A percentile compares a stretch with the other conserved stretches of the same genome.
phyloP scores from a whole-genome alignment of 2,797 vertebrate genomes.

The Podarcis lilfordi region DNA sequence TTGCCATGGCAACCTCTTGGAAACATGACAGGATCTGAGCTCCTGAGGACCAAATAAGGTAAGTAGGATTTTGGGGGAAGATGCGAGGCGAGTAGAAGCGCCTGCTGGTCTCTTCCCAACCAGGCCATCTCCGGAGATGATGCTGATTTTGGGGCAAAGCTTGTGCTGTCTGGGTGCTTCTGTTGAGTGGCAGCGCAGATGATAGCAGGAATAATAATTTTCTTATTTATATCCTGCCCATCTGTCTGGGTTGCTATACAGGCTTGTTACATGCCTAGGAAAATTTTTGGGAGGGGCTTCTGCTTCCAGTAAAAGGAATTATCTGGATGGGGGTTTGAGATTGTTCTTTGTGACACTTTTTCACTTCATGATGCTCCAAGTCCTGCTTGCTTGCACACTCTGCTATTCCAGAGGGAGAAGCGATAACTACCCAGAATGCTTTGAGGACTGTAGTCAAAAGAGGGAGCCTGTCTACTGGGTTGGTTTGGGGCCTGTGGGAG shows the following conservation, averaged over 20 bases:
- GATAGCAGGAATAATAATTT: too few relatives aligned
- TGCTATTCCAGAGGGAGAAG: not conserved
- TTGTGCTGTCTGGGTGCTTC: not conserved
- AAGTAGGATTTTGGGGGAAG: conserved; percentile 32
- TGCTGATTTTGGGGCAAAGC: not conserved
- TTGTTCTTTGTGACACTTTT: not conserved
- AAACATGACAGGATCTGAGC: conserved; percentile 49
- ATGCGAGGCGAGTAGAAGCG: not conserved
- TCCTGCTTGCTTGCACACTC: not conserved
- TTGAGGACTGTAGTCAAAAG: not conserved
- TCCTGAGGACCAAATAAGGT: conserved; percentile 75
- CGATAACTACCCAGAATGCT: not conserved
- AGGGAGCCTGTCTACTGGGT: not conserved
- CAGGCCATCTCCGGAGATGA: not conserved
- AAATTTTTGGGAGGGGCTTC: not conserved
- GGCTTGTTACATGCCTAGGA: too few relatives aligned
- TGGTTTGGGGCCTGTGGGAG: not conserved
- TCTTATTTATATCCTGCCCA: too few relatives aligned
- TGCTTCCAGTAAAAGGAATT: not conserved
- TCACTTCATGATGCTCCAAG: not conserved
- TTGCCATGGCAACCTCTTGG: conserved; percentile 71
- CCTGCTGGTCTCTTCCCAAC: not conserved
- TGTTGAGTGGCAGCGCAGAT: not conserved
- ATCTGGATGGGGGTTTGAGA: not conserved
- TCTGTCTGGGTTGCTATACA: too few relatives aligned